Percentiles rank a stretch among this genome's conserved stretches.
phyloP scores from a whole-genome alignment of 2,888 invertebrate genomes.

The Siphlonurus alternatus region DNA sequence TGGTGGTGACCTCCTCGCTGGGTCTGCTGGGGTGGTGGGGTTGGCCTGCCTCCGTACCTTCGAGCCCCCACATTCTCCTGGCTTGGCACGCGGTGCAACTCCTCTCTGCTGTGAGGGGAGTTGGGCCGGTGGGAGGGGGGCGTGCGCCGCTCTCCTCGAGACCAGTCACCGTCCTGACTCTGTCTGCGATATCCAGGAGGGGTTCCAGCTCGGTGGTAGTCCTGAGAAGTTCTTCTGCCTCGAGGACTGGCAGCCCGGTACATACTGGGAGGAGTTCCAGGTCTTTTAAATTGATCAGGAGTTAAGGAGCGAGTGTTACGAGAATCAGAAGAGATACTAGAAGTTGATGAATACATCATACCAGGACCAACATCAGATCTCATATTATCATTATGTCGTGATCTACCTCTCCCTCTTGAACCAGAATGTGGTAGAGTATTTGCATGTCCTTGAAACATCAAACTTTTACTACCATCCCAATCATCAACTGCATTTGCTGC shows the following conservation, averaged over 20 bases:
- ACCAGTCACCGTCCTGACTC: not conserved
- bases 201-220: not conserved
- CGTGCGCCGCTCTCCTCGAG: not conserved
- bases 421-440: not conserved
- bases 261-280: not conserved
- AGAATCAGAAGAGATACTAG: not conserved
- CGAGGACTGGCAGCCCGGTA: not conserved
- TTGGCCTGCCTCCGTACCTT: not conserved
- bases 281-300: slow-evolving; percentile 1
- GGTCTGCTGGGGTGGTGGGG: not conserved
- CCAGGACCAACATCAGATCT: not conserved
- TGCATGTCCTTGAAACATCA: not conserved
- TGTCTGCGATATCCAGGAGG: not conserved
- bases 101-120: not conserved
- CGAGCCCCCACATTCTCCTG: slow-evolving; percentile 9
- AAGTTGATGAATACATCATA: not conserved
- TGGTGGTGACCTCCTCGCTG: not conserved
- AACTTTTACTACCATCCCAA: not conserved
- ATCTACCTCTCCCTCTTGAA: not conserved
- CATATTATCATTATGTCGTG: not conserved
- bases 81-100: slow-evolving; percentile 8
- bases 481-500: not conserved
- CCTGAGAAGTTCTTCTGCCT: not conserved
- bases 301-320: not conserved
- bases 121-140: slow-evolving; percentile 3